phyloP scores from a whole-genome alignment of 2,797 vertebrate genomes.

The Rhodeus uyekii region DNA sequence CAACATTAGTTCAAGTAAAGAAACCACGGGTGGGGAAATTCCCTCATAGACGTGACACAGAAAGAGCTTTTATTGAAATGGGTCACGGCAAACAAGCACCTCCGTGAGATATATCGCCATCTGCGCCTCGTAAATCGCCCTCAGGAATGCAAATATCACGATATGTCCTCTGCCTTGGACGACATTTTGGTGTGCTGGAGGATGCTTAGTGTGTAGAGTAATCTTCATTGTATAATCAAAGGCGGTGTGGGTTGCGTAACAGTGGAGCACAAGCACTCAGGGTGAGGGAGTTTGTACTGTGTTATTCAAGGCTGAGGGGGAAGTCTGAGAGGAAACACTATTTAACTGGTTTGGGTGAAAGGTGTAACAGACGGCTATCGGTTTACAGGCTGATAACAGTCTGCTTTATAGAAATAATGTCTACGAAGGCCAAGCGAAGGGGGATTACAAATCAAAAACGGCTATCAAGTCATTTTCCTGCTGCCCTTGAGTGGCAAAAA shows the following conservation, averaged over 20 bases:
- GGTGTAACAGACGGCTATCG: neutral
- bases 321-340: conserved; percentile 22
- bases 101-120: neutral
- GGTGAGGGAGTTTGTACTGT: conserved; percentile 19
- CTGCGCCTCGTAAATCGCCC: conserved; percentile 12
- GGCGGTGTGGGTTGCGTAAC: conserved; percentile 35
- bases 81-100: neutral
- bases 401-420: neutral
- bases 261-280: conserved; percentile 10
- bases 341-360: conserved; percentile 21
- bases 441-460: neutral
- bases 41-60: conserved; percentile 28
- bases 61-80: conserved; percentile 26
- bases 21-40: conserved; percentile 44
- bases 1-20: conserved; percentile 30
- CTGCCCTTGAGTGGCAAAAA: neutral
- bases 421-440: neutral
- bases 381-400: neutral
- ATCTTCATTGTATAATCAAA: conserved; percentile 51
- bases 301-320: conserved; percentile 38
- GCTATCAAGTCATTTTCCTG: neutral
- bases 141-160: conserved; percentile 25
- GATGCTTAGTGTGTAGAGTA: conserved; percentile 39
- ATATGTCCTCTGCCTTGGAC: neutral
- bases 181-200: conserved; percentile 17